phyloP scores from a whole-genome alignment of 2,888 invertebrate species.

The Neoitamus cyanurus region DNA sequence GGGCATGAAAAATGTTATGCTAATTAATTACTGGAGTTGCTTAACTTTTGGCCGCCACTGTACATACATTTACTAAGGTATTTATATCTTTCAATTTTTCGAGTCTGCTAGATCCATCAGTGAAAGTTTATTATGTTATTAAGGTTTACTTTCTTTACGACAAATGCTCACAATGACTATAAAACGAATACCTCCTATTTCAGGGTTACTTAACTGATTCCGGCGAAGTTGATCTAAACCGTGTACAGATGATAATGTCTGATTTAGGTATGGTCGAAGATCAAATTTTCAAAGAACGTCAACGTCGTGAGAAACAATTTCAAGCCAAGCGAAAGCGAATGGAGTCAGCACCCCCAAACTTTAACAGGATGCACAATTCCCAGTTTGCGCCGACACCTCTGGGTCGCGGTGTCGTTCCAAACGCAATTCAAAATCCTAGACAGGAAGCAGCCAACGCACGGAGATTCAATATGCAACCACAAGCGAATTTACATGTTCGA shows the following conservation, averaged over 20 bases:
- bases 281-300: constrained; percentile 94
- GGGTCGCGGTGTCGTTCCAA: constrained; percentile 69
- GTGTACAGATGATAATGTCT: constrained; percentile 94
- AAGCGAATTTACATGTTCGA: constrained; percentile 2
- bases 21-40: too few species aligned
- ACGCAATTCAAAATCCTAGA: constrained; percentile 75
- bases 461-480: constrained; percentile 70
- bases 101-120: too few species aligned
- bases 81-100: too few species aligned
- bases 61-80: too few species aligned
- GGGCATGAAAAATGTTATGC: too few species aligned
- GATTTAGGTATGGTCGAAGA: constrained; percentile 95
- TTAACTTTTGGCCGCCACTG: too few species aligned
- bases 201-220: constrained; percentile 95
- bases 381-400: constrained; percentile 82
- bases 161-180: neutral
- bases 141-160: too few species aligned
- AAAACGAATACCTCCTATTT: constrained; percentile 35
- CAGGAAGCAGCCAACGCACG: constrained; percentile 76
- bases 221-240: constrained; percentile 90
- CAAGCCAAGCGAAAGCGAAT: constrained; percentile 75
- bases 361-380: constrained; percentile 75
- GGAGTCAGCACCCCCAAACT: constrained; percentile 71
- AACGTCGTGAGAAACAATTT: constrained; percentile 86
- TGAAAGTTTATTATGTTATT: too few species aligned